A percentile compares a stretch with the other conserved stretches of the same genome.
These are phyloP conservation scores for Pristiophorus japonicus DNA, from an alignment of 2,113 vertebrate species.

Conservation along the genomic window DNA sequence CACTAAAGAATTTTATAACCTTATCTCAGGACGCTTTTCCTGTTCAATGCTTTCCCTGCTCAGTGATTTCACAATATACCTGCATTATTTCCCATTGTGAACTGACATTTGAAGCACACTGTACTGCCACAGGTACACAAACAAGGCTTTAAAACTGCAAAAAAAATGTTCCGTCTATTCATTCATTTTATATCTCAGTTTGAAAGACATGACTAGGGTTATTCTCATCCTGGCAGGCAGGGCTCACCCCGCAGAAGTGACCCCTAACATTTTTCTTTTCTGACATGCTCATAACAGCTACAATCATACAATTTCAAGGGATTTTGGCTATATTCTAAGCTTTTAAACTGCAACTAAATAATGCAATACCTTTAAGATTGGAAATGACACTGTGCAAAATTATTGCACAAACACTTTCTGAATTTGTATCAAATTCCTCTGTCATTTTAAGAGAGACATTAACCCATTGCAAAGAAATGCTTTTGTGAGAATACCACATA, in stretches of 20 bases:
- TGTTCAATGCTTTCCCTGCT: background rate
- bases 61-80: background rate
- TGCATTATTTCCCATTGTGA: background rate
- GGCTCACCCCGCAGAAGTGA: background rate
- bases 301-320: background rate
- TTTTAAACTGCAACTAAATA: slow-evolving; percentile 8
- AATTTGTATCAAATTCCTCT: background rate
- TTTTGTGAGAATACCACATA: background rate
- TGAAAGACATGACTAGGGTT: background rate
- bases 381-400: background rate
- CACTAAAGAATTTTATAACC: background rate
- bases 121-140: background rate
- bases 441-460: background rate
- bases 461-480: background rate
- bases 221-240: background rate
- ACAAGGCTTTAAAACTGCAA: background rate
- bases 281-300: background rate
- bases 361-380: background rate
- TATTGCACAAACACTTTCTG: background rate
- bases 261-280: background rate
- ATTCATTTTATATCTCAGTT: background rate
- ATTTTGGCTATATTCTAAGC: background rate
- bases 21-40: background rate
- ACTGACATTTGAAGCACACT: background rate
- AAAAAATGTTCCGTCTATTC: background rate